Evolutionary conservation across 2,797 vertebrate species (phyloP), one percentile per base, ranked within the genome.

Genomic region (Myotis findleyi): DNA sequence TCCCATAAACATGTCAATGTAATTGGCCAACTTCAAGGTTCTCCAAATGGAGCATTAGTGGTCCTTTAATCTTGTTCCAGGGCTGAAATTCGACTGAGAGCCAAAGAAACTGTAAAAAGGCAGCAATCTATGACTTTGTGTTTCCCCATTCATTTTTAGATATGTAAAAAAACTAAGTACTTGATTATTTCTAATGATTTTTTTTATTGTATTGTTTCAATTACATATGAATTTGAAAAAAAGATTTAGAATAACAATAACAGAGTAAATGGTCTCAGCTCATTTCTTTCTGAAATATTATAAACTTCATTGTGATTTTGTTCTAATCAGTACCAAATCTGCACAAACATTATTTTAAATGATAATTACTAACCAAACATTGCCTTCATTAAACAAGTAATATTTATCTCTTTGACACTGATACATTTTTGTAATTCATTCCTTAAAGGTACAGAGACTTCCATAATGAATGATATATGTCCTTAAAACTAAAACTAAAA

Each of bases 341-440:
- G 3, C 77, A 21, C 23, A 73, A 90, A 44, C 49, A 57, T 72
- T 93, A 53, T 84, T 89, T 77, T 53, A 96, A 87, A 55, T 77
- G 68, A 38, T 14, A 94, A 53, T 49, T 79, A 68, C 49, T 87
- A 93, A 85, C 10, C 30, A 73, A 73, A 64, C 4, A 82, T 7
- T 3, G 36, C n/a, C 23, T 11, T 92, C 77, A 87, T 85, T 84
- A 47, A 1, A 71, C 16, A 87, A 75, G 20, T 84, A 49, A 79
- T 6, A 62, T 90, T 92, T 77, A 66, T 87, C 27, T 89, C 1
- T 75, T 75, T 84, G 69, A 55, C 30, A 47, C 9, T 41, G 23
- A 89, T 57, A 89, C 20, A 10, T 95, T 91, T 69, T 90, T 64
- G 47, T 79, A 93, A 94, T 55, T 92, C 89, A 94, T 97, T 64